phyloP scores from a whole-genome alignment of 2,888 invertebrate genomes.

The Cryptophagus acutangulus region DNA sequence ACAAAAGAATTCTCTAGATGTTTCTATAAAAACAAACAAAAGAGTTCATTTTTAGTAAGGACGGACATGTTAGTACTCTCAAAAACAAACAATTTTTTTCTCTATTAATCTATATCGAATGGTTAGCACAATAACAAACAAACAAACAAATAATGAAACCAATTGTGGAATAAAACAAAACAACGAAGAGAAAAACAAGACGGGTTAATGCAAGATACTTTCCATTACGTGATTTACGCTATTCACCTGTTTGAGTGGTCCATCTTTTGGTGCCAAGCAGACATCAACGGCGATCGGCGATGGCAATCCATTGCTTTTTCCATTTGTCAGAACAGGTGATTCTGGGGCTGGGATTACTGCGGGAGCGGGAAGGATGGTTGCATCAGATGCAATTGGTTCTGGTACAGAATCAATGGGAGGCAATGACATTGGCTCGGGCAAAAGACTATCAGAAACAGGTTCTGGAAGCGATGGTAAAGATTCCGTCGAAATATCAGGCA shows the following conservation, averaged over 20 bases:
- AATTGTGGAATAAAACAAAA: constrained; percentile 9
- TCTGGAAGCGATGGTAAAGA: constrained; percentile 45
- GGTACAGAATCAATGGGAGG: constrained; percentile 46
- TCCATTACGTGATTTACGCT: constrained; percentile 26
- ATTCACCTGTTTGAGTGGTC: constrained; percentile 52
- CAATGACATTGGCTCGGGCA: constrained; percentile 46
- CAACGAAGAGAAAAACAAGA: constrained; percentile 27
- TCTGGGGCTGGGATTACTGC: too few relatives aligned
- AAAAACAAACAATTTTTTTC: constrained; percentile 14
- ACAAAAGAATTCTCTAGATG: too few relatives aligned
- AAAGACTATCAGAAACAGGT: constrained; percentile 42
- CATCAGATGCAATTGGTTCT: constrained; percentile 40
- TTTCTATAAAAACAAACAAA: too few relatives aligned
- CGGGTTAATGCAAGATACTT: constrained; percentile 30
- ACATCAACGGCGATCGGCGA: constrained; percentile 37
- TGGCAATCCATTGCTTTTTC: constrained; percentile 44
- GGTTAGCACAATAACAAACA: constrained; percentile 15
- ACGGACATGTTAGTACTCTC: constrained; percentile 14
- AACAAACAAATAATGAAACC: constrained; percentile 2
- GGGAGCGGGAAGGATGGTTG: constrained; percentile 19
- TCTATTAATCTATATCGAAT: too few relatives aligned
- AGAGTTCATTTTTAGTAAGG: constrained; percentile 20
- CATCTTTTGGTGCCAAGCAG: constrained; percentile 53
- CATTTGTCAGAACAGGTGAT: constrained; percentile 39
- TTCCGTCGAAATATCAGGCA: constrained; percentile 46